Percentiles rank a stretch among this genome's conserved stretches.
Conservation (phyloP, 2,113 vertebrate species). For the Elaphurus davidianus region DNA sequence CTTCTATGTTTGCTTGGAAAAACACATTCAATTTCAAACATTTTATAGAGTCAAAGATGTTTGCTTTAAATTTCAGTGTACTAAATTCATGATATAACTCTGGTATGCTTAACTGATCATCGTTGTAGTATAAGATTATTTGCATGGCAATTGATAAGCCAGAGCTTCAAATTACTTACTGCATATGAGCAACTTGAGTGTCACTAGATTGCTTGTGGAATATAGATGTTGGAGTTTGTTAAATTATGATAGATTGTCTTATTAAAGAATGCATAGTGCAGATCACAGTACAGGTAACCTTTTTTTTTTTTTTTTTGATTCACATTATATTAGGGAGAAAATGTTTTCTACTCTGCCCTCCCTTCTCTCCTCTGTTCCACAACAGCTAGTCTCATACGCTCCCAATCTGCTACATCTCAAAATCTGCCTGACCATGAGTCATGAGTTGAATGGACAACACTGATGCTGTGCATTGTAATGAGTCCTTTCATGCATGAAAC, state of each 20-base stretch:
- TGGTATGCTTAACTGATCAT: not conserved
- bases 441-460: not conserved
- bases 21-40: not conserved
- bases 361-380: not conserved
- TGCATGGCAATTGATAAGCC: not conserved
- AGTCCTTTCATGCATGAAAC: not conserved
- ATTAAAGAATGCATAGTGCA: not conserved
- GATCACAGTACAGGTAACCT: not conserved
- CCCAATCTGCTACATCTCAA: not conserved
- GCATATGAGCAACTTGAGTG: not conserved
- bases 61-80: not conserved
- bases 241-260: not conserved
- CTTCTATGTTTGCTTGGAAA: not conserved
- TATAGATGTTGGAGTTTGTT: not conserved
- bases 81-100: not conserved
- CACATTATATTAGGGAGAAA: not conserved
- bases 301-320: not conserved
- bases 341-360: not conserved
- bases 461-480: not conserved
- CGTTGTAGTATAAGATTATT: not conserved
- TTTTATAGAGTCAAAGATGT: not conserved
- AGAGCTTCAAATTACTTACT: not conserved
- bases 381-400: not conserved
- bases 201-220: not conserved
- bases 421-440: not conserved